Percentiles rank a stretch among this genome's conserved stretches.
These are phyloP conservation scores for Liodrosophila aerea DNA, from an alignment of 2,888 invertebrate species.

Conservation along the genomic window DNA sequence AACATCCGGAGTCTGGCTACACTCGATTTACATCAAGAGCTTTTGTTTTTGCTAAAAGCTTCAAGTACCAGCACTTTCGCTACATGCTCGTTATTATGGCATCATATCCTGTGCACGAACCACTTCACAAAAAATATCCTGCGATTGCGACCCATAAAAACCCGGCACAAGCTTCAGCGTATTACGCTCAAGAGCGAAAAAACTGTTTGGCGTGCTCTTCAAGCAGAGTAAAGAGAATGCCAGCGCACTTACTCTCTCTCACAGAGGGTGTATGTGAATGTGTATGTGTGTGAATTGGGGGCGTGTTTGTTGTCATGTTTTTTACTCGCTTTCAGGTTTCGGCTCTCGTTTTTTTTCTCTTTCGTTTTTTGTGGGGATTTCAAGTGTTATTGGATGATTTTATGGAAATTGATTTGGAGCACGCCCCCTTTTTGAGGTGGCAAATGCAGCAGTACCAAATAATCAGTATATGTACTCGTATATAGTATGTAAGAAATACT, in stretches of 20 bases:
- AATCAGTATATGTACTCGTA: conserved; percentile 7
- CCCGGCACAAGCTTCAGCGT: conserved; percentile 24
- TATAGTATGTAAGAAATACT: conserved; percentile 50
- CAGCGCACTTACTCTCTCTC: not conserved
- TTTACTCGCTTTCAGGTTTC: conserved; percentile 47
- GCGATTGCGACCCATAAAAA: conserved; percentile 23
- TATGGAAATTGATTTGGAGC: conserved; percentile 73
- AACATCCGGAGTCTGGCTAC: not conserved
- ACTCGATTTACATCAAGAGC: conserved; percentile 22
- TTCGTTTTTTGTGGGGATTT: conserved; percentile 40
- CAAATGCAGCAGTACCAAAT: conserved; percentile 46
- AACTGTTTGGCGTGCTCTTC: conserved; percentile 41
- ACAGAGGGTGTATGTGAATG: conserved; percentile 14
- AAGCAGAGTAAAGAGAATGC: conserved; percentile 25
- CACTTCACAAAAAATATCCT: conserved; percentile 58
- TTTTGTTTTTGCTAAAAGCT: conserved; percentile 43
- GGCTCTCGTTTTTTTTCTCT: conserved; percentile 31
- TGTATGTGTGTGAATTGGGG: conserved; percentile 45
- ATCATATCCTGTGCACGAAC: conserved; percentile 69
- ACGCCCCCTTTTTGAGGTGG: conserved; percentile 63
- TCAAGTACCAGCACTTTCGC: conserved; percentile 28
- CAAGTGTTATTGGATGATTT: conserved; percentile 70
- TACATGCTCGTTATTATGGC: conserved; percentile 59
- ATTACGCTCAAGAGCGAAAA: conserved; percentile 37
- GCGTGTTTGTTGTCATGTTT: conserved; percentile 72